Percentiles rank a stretch among this genome's conserved stretches.
These are phyloP conservation scores for Neuroterus valhalla DNA, from an alignment of 1,140 invertebrate genomes.

Conservation along the genomic window DNA sequence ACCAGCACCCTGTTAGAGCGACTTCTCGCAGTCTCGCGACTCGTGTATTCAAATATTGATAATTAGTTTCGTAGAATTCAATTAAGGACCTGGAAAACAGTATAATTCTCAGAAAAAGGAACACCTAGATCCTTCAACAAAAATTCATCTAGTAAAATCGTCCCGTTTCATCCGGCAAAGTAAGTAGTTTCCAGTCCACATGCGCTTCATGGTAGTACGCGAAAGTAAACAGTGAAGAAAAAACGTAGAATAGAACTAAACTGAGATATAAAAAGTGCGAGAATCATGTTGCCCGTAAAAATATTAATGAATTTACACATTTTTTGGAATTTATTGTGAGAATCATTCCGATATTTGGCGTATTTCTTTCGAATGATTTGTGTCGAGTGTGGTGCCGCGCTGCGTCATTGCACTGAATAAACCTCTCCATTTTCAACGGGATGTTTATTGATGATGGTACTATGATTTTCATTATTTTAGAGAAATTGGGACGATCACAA, in stretches of 20 bases:
- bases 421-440: no score
- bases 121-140: constrained; percentile 14
- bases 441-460: no score
- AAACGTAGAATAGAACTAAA: not conserved
- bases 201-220: not conserved
- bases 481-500: no score
- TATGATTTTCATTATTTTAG: no score
- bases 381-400: no score
- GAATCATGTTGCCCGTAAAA: no score
- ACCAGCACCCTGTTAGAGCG: constrained; percentile 67
- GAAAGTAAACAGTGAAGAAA: not conserved
- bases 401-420: no score
- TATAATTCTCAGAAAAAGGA: constrained; percentile 25
- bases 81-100: constrained; percentile 36
- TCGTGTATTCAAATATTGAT: constrained; percentile 24
- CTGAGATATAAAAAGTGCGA: no score
- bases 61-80: constrained; percentile 30
- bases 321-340: no score
- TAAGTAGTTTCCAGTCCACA: not conserved
- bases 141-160: constrained; percentile 24
- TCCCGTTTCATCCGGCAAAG: not conserved
- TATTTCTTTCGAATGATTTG: no score
- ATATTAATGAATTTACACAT: no score
- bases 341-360: no score
- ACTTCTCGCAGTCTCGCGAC: constrained; percentile 40